phyloP scores from a whole-genome alignment of 2,888 invertebrate genomes.

The Perizoma flavofasciatum region DNA sequence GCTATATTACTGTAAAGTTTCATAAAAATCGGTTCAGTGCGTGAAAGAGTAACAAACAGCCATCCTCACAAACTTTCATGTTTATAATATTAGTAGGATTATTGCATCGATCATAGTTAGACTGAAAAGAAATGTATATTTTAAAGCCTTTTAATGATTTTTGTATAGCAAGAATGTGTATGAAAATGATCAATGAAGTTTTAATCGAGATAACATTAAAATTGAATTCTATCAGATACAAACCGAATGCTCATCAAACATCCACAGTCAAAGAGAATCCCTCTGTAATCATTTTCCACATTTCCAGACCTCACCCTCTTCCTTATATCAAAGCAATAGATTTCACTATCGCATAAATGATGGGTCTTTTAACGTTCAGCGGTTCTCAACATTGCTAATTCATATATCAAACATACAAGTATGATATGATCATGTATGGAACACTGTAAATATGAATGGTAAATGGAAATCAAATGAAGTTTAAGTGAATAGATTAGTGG shows the following conservation, averaged over 20 bases:
- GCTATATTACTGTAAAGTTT: no score
- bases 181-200: background rate
- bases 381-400: conserved; percentile 39
- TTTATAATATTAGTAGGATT: no score
- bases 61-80: no score
- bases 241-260: conserved; percentile 41
- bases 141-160: no score
- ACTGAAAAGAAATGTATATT: no score
- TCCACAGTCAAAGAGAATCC: conserved; percentile 46
- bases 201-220: conserved; percentile 11
- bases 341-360: conserved; percentile 1
- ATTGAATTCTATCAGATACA: conserved; percentile 30
- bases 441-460: conserved; percentile 44
- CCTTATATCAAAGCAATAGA: conserved; percentile 1
- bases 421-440: conserved; percentile 30
- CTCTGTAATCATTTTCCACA: conserved; percentile 19
- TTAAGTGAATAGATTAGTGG: conserved; percentile 35
- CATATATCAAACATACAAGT: conserved; percentile 38
- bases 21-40: no score
- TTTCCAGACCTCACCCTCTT: background rate
- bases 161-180: no score
- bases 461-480: conserved; percentile 31
- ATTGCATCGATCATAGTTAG: no score
- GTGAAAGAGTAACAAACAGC: no score
- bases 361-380: conserved; percentile 19